A percentile compares a stretch with the other conserved stretches of the same genome.
Evolutionary conservation across 1,140 invertebrate species (phyloP).

Genomic region (Harpegnathos saltator): DNA sequence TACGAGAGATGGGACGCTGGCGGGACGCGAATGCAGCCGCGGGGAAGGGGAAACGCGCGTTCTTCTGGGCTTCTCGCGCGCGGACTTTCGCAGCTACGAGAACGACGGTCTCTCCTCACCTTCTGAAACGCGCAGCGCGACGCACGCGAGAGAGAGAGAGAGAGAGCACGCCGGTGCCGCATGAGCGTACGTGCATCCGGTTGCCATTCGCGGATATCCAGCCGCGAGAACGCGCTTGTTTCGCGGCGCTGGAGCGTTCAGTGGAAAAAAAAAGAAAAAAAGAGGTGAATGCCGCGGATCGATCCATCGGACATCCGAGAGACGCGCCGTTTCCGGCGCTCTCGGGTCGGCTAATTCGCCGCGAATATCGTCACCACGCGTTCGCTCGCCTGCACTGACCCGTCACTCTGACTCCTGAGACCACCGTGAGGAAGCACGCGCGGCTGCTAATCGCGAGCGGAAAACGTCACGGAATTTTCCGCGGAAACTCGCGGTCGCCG

Average conservation of each 20-base stretch:
- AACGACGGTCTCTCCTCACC: neutral
- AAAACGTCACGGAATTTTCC: neutral
- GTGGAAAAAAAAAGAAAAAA: neutral
- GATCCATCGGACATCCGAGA: neutral
- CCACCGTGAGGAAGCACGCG: neutral
- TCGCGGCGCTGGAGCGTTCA: slow-evolving; percentile 10
- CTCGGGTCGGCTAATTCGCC: no score
- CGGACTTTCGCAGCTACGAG: neutral
- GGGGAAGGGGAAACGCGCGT: neutral
- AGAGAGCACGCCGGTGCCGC: slow-evolving; percentile 58
- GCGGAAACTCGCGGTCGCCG: neutral
- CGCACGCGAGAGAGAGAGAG: neutral
- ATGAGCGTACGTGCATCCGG: slow-evolving; percentile 66
- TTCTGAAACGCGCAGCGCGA: neutral
- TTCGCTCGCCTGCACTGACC: no score
- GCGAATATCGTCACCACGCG: no score
- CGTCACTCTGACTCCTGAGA: neutral
- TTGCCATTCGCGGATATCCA: slow-evolving; percentile 55
- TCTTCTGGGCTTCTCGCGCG: neutral
- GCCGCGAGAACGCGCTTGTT: slow-evolving; percentile 43
- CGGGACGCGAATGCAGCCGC: no score
- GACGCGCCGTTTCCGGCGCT: neutral
- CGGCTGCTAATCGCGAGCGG: neutral
- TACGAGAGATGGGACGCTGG: no score
- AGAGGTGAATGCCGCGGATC: neutral